Evolutionary conservation across 2,113 vertebrate genomes (phyloP).

Genomic region (Pogona vitticeps): DNA sequence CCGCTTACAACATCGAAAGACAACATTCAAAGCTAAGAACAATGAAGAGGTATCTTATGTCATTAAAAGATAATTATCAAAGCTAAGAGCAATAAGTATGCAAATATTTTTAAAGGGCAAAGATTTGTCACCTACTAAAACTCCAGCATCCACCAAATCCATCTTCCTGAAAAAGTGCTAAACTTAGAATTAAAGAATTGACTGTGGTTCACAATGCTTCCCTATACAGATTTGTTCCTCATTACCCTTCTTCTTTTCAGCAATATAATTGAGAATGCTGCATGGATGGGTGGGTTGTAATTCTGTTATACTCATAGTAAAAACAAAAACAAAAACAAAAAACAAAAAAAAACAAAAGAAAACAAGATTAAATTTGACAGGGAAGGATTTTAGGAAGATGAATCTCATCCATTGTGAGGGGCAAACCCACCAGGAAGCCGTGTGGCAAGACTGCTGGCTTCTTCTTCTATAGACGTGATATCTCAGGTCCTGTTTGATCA

Average conservation of each 20-base stretch:
- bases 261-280: background rate
- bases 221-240: background rate
- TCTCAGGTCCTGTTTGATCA: conserved; percentile 64
- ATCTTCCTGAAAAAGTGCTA: background rate
- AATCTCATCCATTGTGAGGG: conserved; percentile 62
- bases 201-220: background rate
- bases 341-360: background rate
- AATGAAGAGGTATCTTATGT: no score
- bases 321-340: no score
- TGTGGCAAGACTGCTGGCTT: conserved; percentile 38
- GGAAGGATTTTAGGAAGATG: conserved; percentile 52
- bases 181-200: background rate
- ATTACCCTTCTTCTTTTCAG: background rate
- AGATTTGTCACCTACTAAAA: background rate
- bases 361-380: conserved; percentile 34
- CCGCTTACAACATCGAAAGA: no score
- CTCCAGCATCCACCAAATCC: background rate
- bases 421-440: conserved; percentile 41
- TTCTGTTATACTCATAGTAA: background rate
- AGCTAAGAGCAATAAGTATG: no score
- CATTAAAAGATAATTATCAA: no score
- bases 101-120: no score
- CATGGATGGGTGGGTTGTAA: background rate
- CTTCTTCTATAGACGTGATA: conserved; percentile 72
- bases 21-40: no score